phyloP scores from a whole-genome alignment of 2,888 invertebrate genomes.

The Drosophila peninsularis region DNA sequence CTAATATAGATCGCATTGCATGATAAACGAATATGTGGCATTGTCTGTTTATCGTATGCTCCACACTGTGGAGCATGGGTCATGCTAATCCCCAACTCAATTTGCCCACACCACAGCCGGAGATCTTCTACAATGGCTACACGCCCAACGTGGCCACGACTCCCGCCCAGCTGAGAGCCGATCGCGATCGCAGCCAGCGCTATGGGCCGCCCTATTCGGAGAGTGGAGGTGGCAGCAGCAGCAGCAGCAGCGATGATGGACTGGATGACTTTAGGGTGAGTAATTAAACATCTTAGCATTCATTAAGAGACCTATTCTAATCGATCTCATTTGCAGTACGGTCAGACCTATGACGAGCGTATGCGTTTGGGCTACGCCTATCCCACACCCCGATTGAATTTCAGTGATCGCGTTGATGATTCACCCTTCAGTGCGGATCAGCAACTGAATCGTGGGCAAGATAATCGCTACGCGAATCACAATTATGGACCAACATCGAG shows the following conservation, averaged over 20 bases:
- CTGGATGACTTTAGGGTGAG: constrained; percentile 83
- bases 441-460: constrained; percentile 39
- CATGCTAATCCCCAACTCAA: constrained; percentile 85
- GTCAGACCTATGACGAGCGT: constrained; percentile 82
- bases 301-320: neutral
- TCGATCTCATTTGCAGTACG: constrained; percentile 69
- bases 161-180: constrained; percentile 70
- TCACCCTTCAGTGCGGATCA: constrained; percentile 80
- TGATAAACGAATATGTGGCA: constrained; percentile 53
- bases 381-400: constrained; percentile 70
- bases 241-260: constrained; percentile 71
- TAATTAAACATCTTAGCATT: neutral
- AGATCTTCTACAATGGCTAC: constrained; percentile 82
- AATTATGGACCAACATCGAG: constrained; percentile 68
- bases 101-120: constrained; percentile 85
- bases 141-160: constrained; percentile 72
- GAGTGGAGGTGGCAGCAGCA: constrained; percentile 34
- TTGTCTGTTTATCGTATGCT: constrained; percentile 33
- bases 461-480: constrained; percentile 70
- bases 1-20: constrained; percentile 50
- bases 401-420: constrained; percentile 64
- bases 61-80: constrained; percentile 25
- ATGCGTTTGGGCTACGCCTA: constrained; percentile 79
- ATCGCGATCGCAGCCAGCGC: constrained; percentile 82
- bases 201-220: constrained; percentile 83